Percentiles rank a stretch among this genome's conserved stretches.
These are phyloP conservation scores for Polia nebulosa DNA, from an alignment of 2,888 invertebrate species.

Conservation along the genomic window DNA sequence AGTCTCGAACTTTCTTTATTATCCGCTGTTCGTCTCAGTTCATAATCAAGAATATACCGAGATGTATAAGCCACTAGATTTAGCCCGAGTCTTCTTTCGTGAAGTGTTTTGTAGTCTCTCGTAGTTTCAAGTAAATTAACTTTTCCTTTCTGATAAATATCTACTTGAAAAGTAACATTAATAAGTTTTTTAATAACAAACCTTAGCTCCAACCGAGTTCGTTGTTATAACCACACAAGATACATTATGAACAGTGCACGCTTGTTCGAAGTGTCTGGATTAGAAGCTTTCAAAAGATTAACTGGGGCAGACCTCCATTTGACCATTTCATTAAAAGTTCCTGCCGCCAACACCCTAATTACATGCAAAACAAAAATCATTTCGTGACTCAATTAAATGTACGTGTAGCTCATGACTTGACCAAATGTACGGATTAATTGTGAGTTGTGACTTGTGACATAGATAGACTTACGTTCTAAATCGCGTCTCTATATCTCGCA, in stretches of 20 bases:
- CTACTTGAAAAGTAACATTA: constrained; percentile 30
- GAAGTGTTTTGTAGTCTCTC: constrained; percentile 23
- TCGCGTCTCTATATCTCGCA: background rate
- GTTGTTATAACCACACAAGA: constrained; percentile 52
- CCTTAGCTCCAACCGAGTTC: constrained; percentile 20
- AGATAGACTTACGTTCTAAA: constrained; percentile 11
- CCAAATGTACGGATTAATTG: constrained; percentile 55
- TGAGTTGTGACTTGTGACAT: no score
- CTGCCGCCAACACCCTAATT: constrained; percentile 72
- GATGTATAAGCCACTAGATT: constrained; percentile 50
- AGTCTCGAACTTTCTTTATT: constrained; percentile 52
- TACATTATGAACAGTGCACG: constrained; percentile 70
- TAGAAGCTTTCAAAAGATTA: constrained; percentile 86
- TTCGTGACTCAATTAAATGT: constrained; percentile 73
- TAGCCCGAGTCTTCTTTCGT: constrained; percentile 20
- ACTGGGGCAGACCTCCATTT: constrained; percentile 77
- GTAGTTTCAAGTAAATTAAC: constrained; percentile 41
- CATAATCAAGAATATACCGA: constrained; percentile 43
- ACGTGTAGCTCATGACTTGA: constrained; percentile 62
- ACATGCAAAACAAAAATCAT: constrained; percentile 78
- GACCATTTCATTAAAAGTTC: constrained; percentile 84
- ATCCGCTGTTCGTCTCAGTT: constrained; percentile 31
- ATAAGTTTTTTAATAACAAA: constrained; percentile 51
- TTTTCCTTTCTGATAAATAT: constrained; percentile 42
- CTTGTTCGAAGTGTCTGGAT: constrained; percentile 77